Conservation (phyloP, 2,888 invertebrate genomes). For the Pachycephus smyrnensis region DNA sequence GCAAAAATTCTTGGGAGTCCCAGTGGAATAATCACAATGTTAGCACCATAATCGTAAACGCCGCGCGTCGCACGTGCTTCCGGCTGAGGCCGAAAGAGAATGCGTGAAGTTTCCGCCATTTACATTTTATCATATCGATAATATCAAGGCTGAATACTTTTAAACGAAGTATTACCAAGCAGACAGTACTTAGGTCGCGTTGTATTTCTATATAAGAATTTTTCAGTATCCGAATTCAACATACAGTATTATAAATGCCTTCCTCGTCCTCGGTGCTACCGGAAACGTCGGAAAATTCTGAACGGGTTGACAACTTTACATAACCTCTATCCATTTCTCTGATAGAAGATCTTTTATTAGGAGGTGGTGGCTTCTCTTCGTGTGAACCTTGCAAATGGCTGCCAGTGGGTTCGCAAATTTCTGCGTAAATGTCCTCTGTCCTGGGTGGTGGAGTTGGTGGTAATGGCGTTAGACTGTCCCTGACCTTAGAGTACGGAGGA, state of each 20-base stretch:
- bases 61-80: neutral
- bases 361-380: slow-evolving; percentile 45
- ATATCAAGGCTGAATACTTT: neutral
- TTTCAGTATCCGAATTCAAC: slow-evolving; percentile 41
- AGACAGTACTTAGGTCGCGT: neutral
- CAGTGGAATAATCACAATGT: too few species aligned
- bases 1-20: too few species aligned
- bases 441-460: slow-evolving; percentile 55
- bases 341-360: slow-evolving; percentile 32
- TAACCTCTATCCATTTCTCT: slow-evolving; percentile 59
- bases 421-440: slow-evolving; percentile 64
- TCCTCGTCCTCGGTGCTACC: slow-evolving; percentile 62
- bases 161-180: neutral
- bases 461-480: slow-evolving; percentile 58
- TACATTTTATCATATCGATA: neutral
- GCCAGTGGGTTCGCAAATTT: slow-evolving; percentile 57
- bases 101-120: neutral
- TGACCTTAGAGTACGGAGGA: slow-evolving; percentile 64
- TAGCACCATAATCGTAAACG: too few species aligned
- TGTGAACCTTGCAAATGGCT: slow-evolving; percentile 26
- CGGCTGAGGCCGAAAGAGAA: neutral
- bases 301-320: slow-evolving; percentile 57
- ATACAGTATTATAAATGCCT: slow-evolving; percentile 65
- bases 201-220: neutral
- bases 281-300: slow-evolving; percentile 58